phyloP scores from a whole-genome alignment of 2,113 vertebrate species.

The Ploceus nigricollis region DNA sequence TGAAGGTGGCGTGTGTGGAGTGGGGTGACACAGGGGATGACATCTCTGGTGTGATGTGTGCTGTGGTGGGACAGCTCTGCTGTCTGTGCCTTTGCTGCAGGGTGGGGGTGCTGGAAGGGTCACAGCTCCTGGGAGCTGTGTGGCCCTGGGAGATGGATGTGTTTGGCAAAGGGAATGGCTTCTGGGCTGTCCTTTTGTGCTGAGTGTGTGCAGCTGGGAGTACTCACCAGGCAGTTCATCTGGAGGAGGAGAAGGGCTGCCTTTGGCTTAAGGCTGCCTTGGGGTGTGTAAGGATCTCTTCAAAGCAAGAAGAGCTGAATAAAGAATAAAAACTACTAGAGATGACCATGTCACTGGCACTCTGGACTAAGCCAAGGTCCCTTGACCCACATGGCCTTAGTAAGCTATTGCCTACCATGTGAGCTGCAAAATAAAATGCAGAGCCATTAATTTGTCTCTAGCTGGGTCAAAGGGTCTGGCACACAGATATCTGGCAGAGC shows the following conservation, averaged over 20 bases:
- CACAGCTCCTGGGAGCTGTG: background rate
- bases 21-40: background rate
- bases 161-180: background rate
- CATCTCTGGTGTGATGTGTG: rapidly evolving
- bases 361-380: background rate
- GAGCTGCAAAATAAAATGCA: background rate
- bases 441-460: background rate
- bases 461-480: background rate
- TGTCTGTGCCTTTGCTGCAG: background rate
- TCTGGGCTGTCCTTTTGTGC: background rate
- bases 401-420: background rate
- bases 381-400: background rate
- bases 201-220: background rate
- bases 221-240: background rate
- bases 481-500: background rate
- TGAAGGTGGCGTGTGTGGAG: rapidly evolving
- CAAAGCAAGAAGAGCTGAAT: background rate
- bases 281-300: background rate
- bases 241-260: background rate
- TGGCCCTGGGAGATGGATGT: rapidly evolving
- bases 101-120: background rate
- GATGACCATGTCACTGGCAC: background rate
- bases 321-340: background rate
- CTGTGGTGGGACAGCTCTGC: background rate
- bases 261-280: background rate